Percentiles rank a stretch among this genome's conserved stretches.
phyloP scores from a whole-genome alignment of 2,888 invertebrate genomes.

The Ametastegia equiseti region DNA sequence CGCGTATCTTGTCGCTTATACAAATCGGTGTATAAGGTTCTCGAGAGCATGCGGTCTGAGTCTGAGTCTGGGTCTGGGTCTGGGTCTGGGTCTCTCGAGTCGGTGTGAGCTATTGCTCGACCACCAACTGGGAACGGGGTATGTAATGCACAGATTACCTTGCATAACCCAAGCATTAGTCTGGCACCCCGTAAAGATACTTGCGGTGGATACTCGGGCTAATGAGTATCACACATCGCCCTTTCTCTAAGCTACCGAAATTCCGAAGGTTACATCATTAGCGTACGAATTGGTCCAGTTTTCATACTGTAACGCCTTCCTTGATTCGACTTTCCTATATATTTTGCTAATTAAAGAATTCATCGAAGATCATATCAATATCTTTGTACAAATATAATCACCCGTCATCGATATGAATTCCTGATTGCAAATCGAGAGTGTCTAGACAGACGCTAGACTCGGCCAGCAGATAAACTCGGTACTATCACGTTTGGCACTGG shows the following conservation, averaged over 20 bases:
- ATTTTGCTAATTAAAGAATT: too few species aligned
- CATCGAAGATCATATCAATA: too few species aligned
- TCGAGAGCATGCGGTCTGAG: too few species aligned
- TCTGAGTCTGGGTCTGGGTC: neutral
- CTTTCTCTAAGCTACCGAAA: neutral
- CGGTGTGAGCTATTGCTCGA: constrained; percentile 44
- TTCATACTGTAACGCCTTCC: too few species aligned
- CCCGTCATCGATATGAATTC: too few species aligned
- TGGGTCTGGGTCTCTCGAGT: neutral
- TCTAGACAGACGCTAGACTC: constrained; percentile 20
- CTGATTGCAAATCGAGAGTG: neutral
- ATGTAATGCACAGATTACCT: constrained; percentile 57
- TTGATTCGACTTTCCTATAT: too few species aligned
- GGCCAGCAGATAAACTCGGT: neutral
- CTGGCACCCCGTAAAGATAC: constrained; percentile 61
- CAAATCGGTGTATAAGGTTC: constrained; percentile 15
- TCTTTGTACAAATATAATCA: too few species aligned
- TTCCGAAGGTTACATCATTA: too few species aligned
- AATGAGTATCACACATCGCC: neutral
- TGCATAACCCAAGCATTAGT: constrained; percentile 51
- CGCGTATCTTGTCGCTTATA: constrained; percentile 2
- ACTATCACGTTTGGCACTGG: neutral
- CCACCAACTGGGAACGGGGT: constrained; percentile 58
- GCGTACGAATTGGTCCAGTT: too few species aligned
- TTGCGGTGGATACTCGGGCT: neutral